These are phyloP conservation scores for Leucopternis melanops DNA, from an alignment of 2,113 vertebrate genomes.

Conservation along the genomic window DNA sequence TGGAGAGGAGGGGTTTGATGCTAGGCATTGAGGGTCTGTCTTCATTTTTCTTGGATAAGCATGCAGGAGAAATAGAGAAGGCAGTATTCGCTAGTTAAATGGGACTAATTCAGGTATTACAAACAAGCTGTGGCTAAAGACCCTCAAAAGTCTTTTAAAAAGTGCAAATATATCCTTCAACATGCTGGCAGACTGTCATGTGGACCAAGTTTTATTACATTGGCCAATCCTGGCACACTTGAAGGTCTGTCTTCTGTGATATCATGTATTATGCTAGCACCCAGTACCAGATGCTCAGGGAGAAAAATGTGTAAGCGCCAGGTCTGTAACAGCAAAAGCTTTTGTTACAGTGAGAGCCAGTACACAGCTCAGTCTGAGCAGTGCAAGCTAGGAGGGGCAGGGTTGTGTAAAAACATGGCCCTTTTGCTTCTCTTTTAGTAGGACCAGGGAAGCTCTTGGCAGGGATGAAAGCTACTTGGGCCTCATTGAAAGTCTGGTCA, in stretches of 20 bases:
- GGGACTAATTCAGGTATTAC: background rate
- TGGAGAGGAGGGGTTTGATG: background rate
- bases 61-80: background rate
- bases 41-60: background rate
- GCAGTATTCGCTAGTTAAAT: background rate
- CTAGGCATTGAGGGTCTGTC: background rate
- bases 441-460: background rate
- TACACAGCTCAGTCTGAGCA: background rate
- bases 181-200: background rate
- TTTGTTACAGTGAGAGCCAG: background rate
- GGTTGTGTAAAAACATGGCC: background rate
- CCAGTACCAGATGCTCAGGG: background rate
- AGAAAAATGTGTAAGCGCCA: accelerated
- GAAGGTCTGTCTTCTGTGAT: background rate
- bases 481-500: background rate
- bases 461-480: background rate
- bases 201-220: background rate
- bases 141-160: background rate
- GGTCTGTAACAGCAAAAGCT: background rate
- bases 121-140: background rate
- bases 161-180: background rate
- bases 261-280: background rate
- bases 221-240: background rate
- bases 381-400: background rate
- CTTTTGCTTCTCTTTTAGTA: background rate